Conservation (phyloP, 1,140 invertebrate genomes). For the Nixonia krombeini region DNA sequence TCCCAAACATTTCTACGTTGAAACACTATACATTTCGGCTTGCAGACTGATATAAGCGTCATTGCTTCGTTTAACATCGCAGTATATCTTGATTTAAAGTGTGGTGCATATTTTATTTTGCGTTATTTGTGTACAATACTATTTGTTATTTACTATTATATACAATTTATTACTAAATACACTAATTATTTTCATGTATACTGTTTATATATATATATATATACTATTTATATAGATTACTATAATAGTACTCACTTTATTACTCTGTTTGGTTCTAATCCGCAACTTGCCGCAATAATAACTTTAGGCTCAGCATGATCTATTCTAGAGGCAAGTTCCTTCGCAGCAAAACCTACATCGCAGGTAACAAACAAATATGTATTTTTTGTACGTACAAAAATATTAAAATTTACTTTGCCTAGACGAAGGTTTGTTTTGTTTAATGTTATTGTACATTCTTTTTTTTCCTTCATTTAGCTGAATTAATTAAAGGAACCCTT, state of each 20-base stretch:
- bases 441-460: slow-evolving; percentile 8
- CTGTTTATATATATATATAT: too few relatives aligned
- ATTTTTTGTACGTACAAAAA: slow-evolving; percentile 3
- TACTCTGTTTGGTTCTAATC: slow-evolving; percentile 88
- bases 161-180: too few relatives aligned
- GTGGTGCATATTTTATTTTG: background rate
- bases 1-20: slow-evolving; percentile 80
- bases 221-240: background rate
- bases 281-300: slow-evolving; percentile 91
- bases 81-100: slow-evolving; percentile 84
- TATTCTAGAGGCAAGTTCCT: slow-evolving; percentile 87
- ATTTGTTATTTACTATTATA: slow-evolving; percentile 2
- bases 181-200: background rate
- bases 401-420: too few relatives aligned
- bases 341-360: slow-evolving; percentile 84
- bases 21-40: slow-evolving; percentile 84
- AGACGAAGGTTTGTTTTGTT: slow-evolving; percentile 3
- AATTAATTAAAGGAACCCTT: too few relatives aligned
- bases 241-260: slow-evolving; percentile 75
- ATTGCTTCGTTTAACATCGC: slow-evolving; percentile 90
- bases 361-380: background rate
- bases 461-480: background rate
- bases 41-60: slow-evolving; percentile 78
- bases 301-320: slow-evolving; percentile 90
- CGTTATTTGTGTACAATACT: slow-evolving; percentile 2